A percentile compares a stretch with the other conserved stretches of the same genome.
Evolutionary conservation across 2,113 vertebrate genomes (phyloP).

Genomic region (Phaethon lepturus): DNA sequence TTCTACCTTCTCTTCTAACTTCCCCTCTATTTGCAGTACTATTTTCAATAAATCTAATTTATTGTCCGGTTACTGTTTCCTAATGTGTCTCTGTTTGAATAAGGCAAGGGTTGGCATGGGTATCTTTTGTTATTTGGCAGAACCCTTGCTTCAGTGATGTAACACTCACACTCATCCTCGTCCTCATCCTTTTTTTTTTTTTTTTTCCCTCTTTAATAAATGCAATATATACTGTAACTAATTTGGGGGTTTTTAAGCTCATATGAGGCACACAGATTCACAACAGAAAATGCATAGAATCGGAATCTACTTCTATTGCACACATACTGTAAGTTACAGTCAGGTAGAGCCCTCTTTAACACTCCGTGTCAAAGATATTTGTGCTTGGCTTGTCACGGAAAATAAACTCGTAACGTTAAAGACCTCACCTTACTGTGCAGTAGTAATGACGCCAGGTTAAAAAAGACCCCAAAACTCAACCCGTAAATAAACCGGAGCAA

Average conservation of each 20-base stretch:
- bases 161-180: neutral
- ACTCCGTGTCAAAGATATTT: neutral
- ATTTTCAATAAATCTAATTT: slow-evolving; percentile 47
- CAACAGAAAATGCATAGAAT: neutral
- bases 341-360: neutral
- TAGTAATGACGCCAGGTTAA: neutral
- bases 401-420: neutral
- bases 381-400: neutral
- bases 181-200: neutral
- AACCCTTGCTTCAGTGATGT: slow-evolving; percentile 6
- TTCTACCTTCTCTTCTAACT: slow-evolving; percentile 38
- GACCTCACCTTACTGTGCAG: neutral
- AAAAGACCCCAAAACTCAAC: neutral
- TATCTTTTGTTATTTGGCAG: slow-evolving; percentile 30
- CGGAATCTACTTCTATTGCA: neutral
- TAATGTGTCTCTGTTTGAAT: slow-evolving; percentile 50
- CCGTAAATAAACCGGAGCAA: neutral
- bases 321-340: neutral
- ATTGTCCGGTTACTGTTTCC: neutral
- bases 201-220: slow-evolving; percentile 6
- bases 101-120: slow-evolving; percentile 15
- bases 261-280: slow-evolving; percentile 14
- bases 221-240: neutral
- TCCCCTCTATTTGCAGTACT: neutral
- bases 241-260: neutral